phyloP scores from a whole-genome alignment of 2,888 invertebrate species.

The Aphidoletes aphidimyza region DNA sequence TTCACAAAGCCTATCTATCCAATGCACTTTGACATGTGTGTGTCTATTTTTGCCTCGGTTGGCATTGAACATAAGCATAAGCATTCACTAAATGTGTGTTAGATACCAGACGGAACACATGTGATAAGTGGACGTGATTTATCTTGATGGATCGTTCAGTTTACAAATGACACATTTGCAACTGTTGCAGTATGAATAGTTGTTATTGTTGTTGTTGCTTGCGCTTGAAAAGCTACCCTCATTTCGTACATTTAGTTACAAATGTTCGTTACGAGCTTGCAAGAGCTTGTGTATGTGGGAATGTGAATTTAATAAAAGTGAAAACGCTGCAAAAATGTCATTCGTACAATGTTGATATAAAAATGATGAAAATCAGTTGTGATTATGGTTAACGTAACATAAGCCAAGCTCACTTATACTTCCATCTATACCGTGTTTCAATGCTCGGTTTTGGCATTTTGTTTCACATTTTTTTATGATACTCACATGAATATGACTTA shows the following conservation, averaged over 20 bases:
- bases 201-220: too few species aligned
- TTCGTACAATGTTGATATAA: neutral
- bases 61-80: too few species aligned
- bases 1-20: too few species aligned
- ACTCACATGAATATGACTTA: too few species aligned
- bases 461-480: neutral
- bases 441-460: neutral
- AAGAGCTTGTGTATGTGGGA: neutral
- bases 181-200: too few species aligned
- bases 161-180: neutral
- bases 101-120: neutral
- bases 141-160: neutral
- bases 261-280: too few species aligned
- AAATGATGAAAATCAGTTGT: neutral
- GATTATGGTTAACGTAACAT: neutral
- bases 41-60: too few species aligned
- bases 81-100: neutral
- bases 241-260: too few species aligned
- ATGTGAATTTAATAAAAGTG: neutral
- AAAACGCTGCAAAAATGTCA: neutral
- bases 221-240: too few species aligned
- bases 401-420: neutral
- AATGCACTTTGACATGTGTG: too few species aligned
- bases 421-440: neutral
- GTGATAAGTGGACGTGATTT: conserved; percentile 3